Evolutionary conservation across 23 tunicate species (phyloP).

Genomic region (Ciona savignyi): DNA sequence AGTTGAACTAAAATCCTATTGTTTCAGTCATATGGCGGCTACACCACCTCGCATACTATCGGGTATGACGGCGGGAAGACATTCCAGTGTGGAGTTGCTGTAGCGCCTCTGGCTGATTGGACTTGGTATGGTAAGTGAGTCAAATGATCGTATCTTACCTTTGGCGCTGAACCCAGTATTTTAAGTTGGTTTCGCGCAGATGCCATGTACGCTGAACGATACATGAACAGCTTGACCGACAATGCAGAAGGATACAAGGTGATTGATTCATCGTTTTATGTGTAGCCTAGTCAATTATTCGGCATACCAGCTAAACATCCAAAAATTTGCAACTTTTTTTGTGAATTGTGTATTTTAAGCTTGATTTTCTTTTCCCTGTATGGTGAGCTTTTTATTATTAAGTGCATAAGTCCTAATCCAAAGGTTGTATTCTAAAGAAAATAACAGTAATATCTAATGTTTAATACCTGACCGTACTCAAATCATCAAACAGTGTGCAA

Average conservation of each 20-base stretch:
- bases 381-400: background rate
- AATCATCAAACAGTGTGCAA: too few species aligned
- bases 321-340: too few species aligned
- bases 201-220: conserved; percentile 99
- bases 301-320: too few species aligned
- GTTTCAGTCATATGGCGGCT: conserved; percentile 99
- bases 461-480: too few species aligned
- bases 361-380: background rate
- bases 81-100: conserved; percentile 94
- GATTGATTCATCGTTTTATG: background rate
- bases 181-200: conserved; percentile 23
- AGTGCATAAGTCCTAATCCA: background rate
- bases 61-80: conserved; percentile 87
- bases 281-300: background rate
- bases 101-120: conserved; percentile 87
- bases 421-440: too few species aligned
- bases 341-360: background rate
- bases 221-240: conserved; percentile 51
- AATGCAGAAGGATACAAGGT: conserved; percentile 59
- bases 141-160: too few species aligned
- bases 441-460: too few species aligned
- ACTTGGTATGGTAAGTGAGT: conserved; percentile 84
- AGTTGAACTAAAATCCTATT: too few species aligned
- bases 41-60: conserved; percentile 82
- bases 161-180: too few species aligned